Percentiles rank a stretch among this genome's conserved stretches.
Evolutionary conservation across 2,113 vertebrate genomes (phyloP).

Genomic region (Ictidomys tridecemlineatus): DNA sequence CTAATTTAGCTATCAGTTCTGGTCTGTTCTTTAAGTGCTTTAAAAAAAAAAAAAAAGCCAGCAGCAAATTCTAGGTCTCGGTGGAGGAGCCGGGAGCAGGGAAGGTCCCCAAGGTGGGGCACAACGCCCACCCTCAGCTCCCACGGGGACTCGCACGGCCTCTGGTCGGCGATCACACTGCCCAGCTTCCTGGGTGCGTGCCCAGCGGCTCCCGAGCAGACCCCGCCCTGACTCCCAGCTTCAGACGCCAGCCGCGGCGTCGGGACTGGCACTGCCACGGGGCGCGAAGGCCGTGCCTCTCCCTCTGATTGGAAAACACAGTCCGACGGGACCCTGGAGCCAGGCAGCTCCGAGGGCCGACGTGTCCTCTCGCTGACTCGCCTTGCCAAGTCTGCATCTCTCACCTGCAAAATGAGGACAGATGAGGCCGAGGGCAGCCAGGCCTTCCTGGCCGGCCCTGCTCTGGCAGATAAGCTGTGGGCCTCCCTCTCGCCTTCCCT

Average conservation of each 20-base stretch:
- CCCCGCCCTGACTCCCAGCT: too few species aligned
- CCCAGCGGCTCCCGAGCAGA: neutral
- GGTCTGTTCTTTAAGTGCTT: slow-evolving; percentile 88
- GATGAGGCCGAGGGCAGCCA: neutral
- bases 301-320: neutral
- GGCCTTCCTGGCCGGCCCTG: neutral
- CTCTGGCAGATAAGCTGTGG: neutral
- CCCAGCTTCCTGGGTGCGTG: neutral
- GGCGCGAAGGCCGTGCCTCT: neutral
- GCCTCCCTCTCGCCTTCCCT: neutral
- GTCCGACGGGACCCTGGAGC: neutral
- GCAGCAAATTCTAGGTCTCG: slow-evolving; percentile 78
- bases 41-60: slow-evolving; percentile 69
- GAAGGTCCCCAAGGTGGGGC: neutral
- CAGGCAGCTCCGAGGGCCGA: neutral
- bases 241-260: neutral
- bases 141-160: fast-evolving
- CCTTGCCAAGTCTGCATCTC: neutral
- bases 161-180: neutral
- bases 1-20: slow-evolving; percentile 89
- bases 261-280: neutral
- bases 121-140: neutral
- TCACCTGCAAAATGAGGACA: neutral
- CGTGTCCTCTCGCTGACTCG: neutral
- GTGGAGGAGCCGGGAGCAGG: slow-evolving; percentile 48